Percentiles rank a stretch among this genome's conserved stretches.
Conservation (phyloP, 2,888 invertebrate genomes). For the Phytoseiulus persimilis region DNA sequence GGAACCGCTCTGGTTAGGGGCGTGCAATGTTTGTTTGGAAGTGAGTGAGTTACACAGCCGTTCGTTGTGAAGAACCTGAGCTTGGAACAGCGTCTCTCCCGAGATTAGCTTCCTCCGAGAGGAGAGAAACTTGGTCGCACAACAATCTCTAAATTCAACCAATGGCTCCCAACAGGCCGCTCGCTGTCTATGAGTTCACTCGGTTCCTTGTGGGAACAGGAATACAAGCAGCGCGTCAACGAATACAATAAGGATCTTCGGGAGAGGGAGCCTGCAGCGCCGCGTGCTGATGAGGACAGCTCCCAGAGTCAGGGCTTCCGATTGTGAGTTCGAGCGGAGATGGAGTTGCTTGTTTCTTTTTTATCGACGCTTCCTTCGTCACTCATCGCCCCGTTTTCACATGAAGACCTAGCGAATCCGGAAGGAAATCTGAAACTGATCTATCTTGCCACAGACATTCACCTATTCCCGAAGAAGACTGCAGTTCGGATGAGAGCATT, state of each 20-base stretch:
- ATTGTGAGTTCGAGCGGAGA: background rate
- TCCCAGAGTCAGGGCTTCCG: background rate
- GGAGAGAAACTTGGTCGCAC: no score
- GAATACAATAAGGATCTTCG: background rate
- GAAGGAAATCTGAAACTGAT: no score
- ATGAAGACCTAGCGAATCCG: background rate
- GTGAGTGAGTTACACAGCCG: background rate
- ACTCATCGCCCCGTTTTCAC: no score
- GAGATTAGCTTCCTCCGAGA: no score
- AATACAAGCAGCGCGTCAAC: constrained; percentile 21
- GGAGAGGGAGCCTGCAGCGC: background rate
- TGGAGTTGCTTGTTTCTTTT: background rate
- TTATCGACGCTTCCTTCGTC: background rate
- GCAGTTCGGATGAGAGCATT: constrained; percentile 30
- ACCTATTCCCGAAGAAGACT: constrained; percentile 28
- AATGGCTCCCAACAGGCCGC: background rate
- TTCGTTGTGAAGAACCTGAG: no score
- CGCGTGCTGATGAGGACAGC: background rate
- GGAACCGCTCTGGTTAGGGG: background rate
- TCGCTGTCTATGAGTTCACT: constrained; percentile 23
- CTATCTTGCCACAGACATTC: background rate
- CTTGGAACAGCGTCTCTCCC: no score
- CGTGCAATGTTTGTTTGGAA: background rate
- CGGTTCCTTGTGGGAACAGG: constrained; percentile 33
- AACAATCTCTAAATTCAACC: background rate